These are phyloP conservation scores for Branchipolynoe longqiensis DNA, from an alignment of 2,888 invertebrate species.

Conservation along the genomic window DNA sequence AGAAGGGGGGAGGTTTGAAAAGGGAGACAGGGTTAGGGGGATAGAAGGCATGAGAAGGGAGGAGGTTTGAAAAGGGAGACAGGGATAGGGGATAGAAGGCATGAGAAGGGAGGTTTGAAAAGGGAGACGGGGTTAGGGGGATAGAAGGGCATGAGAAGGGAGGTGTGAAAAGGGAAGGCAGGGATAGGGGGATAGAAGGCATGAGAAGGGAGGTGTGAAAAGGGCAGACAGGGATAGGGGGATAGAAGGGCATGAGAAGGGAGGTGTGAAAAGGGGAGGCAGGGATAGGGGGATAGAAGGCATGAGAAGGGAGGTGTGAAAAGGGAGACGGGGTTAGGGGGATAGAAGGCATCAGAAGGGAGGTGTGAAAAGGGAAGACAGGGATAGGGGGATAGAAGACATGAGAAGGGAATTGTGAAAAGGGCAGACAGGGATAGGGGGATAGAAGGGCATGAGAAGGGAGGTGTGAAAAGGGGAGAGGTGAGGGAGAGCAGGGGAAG, in stretches of 20 bases:
- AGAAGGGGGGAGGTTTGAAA: no score
- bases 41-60: no score
- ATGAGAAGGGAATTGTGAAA: not conserved
- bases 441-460: not conserved
- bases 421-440: not conserved
- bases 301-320: not conserved
- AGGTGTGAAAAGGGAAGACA: not conserved
- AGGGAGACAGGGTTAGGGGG: no score
- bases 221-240: not conserved
- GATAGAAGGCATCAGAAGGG: not conserved
- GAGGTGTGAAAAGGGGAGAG: not conserved
- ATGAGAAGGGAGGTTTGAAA: not conserved
- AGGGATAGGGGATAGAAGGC: not conserved
- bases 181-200: no score
- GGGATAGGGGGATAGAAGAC: not conserved
- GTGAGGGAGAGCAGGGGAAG: not conserved
- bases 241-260: not conserved
- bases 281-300: slow-evolving; percentile 5
- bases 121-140: no score
- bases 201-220: no score
- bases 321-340: not conserved
- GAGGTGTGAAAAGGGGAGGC: not conserved
- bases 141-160: no score
- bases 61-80: no score
- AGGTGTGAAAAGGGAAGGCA: no score